Evolutionary conservation across 1,140 invertebrate genomes (phyloP).

Genomic region (Danaus plexippus): DNA sequence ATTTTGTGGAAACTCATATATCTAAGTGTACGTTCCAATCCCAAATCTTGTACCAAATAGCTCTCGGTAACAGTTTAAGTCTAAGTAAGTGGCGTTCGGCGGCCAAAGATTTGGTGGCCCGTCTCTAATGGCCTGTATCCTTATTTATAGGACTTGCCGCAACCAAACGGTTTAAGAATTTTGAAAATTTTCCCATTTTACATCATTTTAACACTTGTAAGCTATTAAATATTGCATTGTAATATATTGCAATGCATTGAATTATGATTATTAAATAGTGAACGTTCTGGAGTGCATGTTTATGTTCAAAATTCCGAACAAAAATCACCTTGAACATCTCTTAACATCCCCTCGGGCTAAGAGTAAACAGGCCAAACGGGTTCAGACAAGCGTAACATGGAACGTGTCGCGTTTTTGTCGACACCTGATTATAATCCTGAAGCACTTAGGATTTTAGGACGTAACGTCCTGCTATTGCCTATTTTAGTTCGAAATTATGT

Average conservation of each 20-base stretch:
- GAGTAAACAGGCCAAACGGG: slow-evolving; percentile 38
- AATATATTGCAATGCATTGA: no score
- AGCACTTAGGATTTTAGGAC: slow-evolving; percentile 55
- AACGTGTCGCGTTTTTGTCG: slow-evolving; percentile 56
- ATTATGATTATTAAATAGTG: neutral
- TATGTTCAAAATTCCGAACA: no score
- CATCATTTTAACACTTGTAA: neutral
- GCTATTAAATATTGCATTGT: no score
- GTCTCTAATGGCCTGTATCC: slow-evolving; percentile 67
- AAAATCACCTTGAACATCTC: no score
- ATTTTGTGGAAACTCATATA: slow-evolving; percentile 23
- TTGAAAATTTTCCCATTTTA: slow-evolving; percentile 38
- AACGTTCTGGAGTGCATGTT: no score
- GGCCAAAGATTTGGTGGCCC: slow-evolving; percentile 66
- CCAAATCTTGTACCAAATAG: slow-evolving; percentile 71
- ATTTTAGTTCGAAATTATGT: no score
- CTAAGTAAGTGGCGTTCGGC: slow-evolving; percentile 70
- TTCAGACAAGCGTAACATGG: slow-evolving; percentile 52
- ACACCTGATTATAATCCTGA: slow-evolving; percentile 50
- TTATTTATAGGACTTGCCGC: slow-evolving; percentile 64
- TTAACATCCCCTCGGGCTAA: slow-evolving; percentile 16
- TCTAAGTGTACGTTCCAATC: slow-evolving; percentile 56
- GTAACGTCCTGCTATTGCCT: no score
- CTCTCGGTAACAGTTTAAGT: slow-evolving; percentile 64
- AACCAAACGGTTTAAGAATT: slow-evolving; percentile 38